Percentiles rank a stretch among this genome's conserved stretches.
Evolutionary conservation across 2,888 invertebrate genomes (phyloP).

Genomic region (Nasonia oneida): DNA sequence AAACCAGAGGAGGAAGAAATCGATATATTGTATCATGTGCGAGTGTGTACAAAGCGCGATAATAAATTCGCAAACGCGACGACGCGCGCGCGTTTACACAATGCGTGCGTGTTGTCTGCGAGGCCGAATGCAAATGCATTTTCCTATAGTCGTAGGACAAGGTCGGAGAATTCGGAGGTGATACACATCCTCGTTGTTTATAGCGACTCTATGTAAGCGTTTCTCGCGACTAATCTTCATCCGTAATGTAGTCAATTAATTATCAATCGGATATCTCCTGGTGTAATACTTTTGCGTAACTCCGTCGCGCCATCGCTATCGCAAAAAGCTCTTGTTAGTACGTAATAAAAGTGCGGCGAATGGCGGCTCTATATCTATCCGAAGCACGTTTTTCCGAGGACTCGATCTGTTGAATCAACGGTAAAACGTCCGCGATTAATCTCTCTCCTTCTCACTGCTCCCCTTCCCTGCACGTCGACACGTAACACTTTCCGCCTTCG

Average conservation of each 20-base stretch:
- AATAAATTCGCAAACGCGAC: constrained; percentile 42
- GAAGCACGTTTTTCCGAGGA: not conserved
- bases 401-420: constrained; percentile 25
- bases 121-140: not conserved
- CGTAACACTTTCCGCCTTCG: constrained; percentile 35
- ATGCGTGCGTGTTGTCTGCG: not conserved
- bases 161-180: not conserved
- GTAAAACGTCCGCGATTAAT: constrained; percentile 31
- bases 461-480: no score
- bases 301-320: not conserved
- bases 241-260: not conserved
- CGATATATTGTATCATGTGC: not conserved
- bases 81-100: constrained; percentile 26
- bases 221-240: constrained; percentile 25
- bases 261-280: no score
- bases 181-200: not conserved
- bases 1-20: no score
- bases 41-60: constrained; percentile 23
- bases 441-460: not conserved
- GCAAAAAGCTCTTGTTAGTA: not conserved
- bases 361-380: no score
- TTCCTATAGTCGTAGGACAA: not conserved
- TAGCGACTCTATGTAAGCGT: not conserved
- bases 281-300: not conserved
- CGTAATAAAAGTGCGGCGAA: not conserved